These are phyloP conservation scores for Iguana delicatissima DNA, from an alignment of 2,797 vertebrate species.

Conservation along the genomic window DNA sequence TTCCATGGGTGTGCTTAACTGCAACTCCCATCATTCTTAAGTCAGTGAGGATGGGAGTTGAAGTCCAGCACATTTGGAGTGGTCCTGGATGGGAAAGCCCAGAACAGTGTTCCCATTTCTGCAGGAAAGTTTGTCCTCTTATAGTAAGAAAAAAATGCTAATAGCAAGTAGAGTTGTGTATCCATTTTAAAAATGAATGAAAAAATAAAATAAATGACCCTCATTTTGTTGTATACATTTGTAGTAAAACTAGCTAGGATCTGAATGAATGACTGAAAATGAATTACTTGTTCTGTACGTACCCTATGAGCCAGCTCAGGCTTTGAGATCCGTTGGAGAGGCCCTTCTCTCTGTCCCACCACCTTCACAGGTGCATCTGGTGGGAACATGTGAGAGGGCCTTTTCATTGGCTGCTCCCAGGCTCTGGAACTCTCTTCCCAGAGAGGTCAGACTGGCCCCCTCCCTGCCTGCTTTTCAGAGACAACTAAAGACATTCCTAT, in stretches of 20 bases:
- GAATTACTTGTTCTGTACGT: not conserved
- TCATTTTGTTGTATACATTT: not conserved
- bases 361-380: no score
- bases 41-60: not conserved
- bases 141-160: not conserved
- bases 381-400: no score
- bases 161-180: not conserved
- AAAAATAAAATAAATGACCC: not conserved
- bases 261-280: not conserved
- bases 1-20: not conserved
- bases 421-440: no score
- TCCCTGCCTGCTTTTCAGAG: no score
- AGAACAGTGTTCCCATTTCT: not conserved
- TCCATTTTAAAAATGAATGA: not conserved
- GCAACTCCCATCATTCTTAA: not conserved
- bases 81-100: not conserved
- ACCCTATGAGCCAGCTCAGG: no score
- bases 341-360: no score
- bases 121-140: not conserved
- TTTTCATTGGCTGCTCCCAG: no score
- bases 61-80: not conserved
- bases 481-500: no score
- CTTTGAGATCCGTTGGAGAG: no score
- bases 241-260: not conserved
- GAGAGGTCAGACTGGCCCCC: no score